Evolutionary conservation across 2,797 vertebrate species (phyloP).

Genomic region (Synaphobranchus kaupii): DNA sequence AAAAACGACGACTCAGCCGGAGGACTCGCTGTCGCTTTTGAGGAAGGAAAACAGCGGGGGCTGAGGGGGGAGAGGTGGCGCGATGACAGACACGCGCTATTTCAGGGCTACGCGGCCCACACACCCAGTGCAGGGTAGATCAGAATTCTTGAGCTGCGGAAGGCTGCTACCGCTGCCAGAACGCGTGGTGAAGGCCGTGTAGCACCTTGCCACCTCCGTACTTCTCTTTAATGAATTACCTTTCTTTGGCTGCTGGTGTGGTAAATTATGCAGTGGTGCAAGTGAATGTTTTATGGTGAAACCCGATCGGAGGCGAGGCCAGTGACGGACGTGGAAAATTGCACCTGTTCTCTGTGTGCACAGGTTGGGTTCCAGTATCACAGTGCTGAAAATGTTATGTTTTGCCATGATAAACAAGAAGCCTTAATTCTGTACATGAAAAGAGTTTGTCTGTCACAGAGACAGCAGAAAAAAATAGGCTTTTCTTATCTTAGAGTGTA

Average conservation of each 20-base stretch:
- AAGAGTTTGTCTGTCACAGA: neutral
- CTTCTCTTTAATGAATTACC: neutral
- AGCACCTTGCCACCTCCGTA: neutral
- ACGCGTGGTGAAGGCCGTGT: neutral
- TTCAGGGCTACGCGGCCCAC: neutral
- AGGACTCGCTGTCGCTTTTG: neutral
- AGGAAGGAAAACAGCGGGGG: neutral
- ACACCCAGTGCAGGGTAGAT: neutral
- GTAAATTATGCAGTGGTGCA: slow-evolving; percentile 74
- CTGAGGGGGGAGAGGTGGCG: neutral
- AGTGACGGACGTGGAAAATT: slow-evolving; percentile 40
- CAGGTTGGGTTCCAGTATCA: neutral
- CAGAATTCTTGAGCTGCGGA: neutral
- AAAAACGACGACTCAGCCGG: no score
- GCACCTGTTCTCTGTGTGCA: neutral
- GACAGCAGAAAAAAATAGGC: neutral
- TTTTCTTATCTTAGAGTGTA: neutral
- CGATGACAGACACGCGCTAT: neutral
- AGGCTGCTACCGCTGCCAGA: neutral
- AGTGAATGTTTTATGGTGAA: slow-evolving; percentile 75
- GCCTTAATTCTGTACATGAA: neutral
- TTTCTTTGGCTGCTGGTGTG: slow-evolving; percentile 53
- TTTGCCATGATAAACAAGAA: neutral
- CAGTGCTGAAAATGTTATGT: neutral
- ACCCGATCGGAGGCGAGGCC: slow-evolving; percentile 63